These are phyloP conservation scores for Cyprinodon tularosa DNA, from an alignment of 2,113 vertebrate genomes.

Conservation along the genomic window DNA sequence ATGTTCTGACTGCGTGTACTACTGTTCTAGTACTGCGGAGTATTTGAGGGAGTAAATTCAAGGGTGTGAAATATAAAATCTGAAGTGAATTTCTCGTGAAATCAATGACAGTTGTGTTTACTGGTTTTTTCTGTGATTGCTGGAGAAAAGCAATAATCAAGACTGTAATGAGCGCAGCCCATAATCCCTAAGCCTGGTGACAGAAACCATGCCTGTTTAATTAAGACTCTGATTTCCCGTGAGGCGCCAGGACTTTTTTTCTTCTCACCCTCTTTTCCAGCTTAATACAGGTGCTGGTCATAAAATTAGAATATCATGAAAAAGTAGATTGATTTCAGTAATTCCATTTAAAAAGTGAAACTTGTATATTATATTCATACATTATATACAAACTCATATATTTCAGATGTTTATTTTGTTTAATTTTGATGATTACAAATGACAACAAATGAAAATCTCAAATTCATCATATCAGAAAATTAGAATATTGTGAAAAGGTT, in stretches of 20 bases:
- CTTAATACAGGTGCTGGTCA: too few species aligned
- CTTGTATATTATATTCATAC: too few species aligned
- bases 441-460: too few species aligned
- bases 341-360: too few species aligned
- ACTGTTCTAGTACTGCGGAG: neutral
- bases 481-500: too few species aligned
- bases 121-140: conserved; percentile 63
- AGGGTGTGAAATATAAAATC: conserved; percentile 40
- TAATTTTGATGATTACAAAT: too few species aligned
- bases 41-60: neutral
- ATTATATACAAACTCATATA: too few species aligned
- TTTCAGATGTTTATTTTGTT: too few species aligned
- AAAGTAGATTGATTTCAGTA: too few species aligned
- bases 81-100: conserved; percentile 50
- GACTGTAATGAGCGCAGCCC: conserved; percentile 63
- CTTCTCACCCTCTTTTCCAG: conserved; percentile 19
- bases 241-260: conserved; percentile 50
- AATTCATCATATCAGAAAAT: too few species aligned
- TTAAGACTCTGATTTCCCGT: conserved; percentile 77
- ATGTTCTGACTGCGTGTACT: neutral
- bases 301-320: too few species aligned
- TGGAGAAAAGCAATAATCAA: conserved; percentile 73
- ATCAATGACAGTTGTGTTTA: conserved; percentile 70
- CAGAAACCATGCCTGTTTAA: conserved; percentile 73
- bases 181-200: conserved; percentile 67